phyloP scores from a whole-genome alignment of 2,113 vertebrate species.

The Eptatretus burgeri region DNA sequence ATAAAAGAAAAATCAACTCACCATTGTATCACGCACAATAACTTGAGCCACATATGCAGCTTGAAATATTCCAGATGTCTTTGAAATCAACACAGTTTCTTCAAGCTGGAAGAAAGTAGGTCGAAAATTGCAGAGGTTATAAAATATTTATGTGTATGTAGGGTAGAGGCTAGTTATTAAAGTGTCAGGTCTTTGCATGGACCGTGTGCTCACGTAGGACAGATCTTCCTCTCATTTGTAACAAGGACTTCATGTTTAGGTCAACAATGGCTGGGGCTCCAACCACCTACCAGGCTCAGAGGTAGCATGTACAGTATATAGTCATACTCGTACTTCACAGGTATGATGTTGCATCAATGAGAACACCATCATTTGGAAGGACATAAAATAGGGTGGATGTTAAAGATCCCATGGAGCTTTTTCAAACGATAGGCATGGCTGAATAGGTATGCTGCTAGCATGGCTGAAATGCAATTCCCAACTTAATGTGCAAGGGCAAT shows the following conservation, averaged over 20 bases:
- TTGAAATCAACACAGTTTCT: slow-evolving; percentile 70
- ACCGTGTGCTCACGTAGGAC: too few relatives aligned
- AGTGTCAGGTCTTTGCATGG: too few relatives aligned
- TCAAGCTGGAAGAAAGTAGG: slow-evolving; percentile 27
- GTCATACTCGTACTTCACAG: too few relatives aligned
- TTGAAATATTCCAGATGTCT: slow-evolving; percentile 55
- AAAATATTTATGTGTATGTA: background rate
- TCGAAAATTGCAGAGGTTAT: slow-evolving; percentile 10
- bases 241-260: too few relatives aligned
- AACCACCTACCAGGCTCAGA: too few relatives aligned
- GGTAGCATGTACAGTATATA: too few relatives aligned
- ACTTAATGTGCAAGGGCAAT: too few relatives aligned
- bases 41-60: slow-evolving; percentile 74
- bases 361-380: background rate
- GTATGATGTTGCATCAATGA: background rate
- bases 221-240: too few relatives aligned
- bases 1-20: slow-evolving; percentile 19
- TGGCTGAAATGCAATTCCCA: too few relatives aligned
- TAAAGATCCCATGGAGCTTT: background rate
- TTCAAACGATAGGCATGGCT: too few relatives aligned
- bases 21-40: slow-evolving; percentile 60
- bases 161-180: too few relatives aligned
- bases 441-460: background rate
- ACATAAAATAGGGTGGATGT: background rate
- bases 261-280: too few relatives aligned